Evolutionary conservation across 2,797 vertebrate species (phyloP), one percentile per base, ranked within the genome.

Genomic region (Synaphobranchus kaupii): DNA sequence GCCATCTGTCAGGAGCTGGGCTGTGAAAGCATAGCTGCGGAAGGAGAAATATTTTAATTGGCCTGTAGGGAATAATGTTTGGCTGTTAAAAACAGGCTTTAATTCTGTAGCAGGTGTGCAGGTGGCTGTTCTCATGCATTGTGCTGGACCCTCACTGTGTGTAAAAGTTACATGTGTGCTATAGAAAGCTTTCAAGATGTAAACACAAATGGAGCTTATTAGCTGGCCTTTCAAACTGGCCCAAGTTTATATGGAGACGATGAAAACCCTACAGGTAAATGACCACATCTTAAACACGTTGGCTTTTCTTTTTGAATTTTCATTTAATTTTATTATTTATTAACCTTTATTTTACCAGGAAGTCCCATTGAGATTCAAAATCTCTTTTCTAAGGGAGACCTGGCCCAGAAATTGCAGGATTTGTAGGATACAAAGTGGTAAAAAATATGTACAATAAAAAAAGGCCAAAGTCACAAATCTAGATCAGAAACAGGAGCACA

Each of bases 31-130:
- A 73, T 66, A 60, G 87, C 63, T 84, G 78, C 22, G 78, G 58
- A 78, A 90, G 78, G 78, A 88, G 86, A 88, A 89, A 88, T 81
- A 63, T 90, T 91, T 90, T 91, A 93, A 93, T 92, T 91, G 90
- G 90, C 89, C 92, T 88, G 86, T 5, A 39, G 90, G 90, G 91
- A 88, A 86, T 88, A 10, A 82, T 83, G 56, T 90, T 84, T 87
- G 87, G 89, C 82, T 86, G 80, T 89, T 90, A 88, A 87, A 87
- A 85, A 58, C 85, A 84, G 88, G 83, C 78, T 83, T 84, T 83
- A 86, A 84, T 88, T 60, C 47, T 60, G 86, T 56, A 86, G 88
- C 90, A 91, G 90, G 88, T 91, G 84, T 60, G 52, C 60, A 60
- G 80, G 56, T 80, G 47, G 80, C 54, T 47, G 76, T 87, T 39